Evolutionary conservation across 1,140 invertebrate species (phyloP), one percentile per base, ranked within the genome.

Genomic region (Drosophila burlai): DNA sequence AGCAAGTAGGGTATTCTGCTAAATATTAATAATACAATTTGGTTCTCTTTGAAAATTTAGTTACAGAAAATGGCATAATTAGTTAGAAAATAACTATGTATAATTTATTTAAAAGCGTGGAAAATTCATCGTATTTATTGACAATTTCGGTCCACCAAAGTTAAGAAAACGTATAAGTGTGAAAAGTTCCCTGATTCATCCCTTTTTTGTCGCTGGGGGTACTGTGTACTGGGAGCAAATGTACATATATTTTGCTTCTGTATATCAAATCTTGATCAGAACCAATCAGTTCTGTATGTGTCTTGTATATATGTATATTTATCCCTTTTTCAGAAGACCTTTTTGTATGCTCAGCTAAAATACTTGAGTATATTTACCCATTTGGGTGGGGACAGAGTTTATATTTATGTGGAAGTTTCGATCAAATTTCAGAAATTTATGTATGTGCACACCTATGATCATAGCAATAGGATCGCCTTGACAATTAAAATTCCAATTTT

Each of bases 321-420:
- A 2, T 18, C 2, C 13, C 15, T 10, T 38, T 9, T 6, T 38
- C 13, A 55, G 2, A 38, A 16, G 18, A 24, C 3, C 18, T 15
- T 38, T 24, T 38, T 55, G 21, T 21, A 16, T 40, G 21, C 36
- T 57, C 54, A 40, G 36, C 54, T 55, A 55, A 55, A 55, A 55
- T 15, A 21, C 34, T 55, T 4, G 7, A 54, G 7, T 15, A 15
- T 7, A 15, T 7, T 24, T 24, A 24, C 24, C 24, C 24, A 24
- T 24, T 3, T 40, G 21, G n/a, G 16, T n/a, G 34, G 4, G 21
- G 34, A 38, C 36, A 11, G 21, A 38, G 13, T 7, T 7, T 7
- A 11, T 55, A 1, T 40, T 24, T 24, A 38, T 24, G 15, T 24
- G 34, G 34, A 57, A 10, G 21, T 40, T 26, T 5, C 34, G 54